Evolutionary conservation across 2,113 vertebrate species (phyloP).

Genomic region (Columba livia): DNA sequence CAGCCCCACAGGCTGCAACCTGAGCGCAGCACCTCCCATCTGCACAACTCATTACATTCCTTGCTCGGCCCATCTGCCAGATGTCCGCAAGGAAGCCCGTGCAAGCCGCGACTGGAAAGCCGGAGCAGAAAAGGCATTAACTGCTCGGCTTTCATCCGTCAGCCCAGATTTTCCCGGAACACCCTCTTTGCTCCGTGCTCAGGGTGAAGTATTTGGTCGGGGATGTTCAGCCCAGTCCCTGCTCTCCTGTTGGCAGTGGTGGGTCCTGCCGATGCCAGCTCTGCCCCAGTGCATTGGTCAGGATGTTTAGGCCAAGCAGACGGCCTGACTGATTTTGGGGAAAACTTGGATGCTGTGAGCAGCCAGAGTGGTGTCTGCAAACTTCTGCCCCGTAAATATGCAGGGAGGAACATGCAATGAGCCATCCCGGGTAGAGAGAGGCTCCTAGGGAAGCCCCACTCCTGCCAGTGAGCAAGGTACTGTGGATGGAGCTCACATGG

Average conservation of each 20-base stretch:
- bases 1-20: slow-evolving; percentile 63
- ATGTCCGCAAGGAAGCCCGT: slow-evolving; percentile 41
- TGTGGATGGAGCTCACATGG: rapidly evolving
- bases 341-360: neutral
- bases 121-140: neutral
- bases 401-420: rapidly evolving
- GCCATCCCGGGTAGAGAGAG: rapidly evolving
- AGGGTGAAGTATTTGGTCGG: neutral
- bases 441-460: neutral
- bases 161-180: neutral
- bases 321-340: neutral
- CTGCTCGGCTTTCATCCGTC: neutral
- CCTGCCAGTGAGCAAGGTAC: neutral
- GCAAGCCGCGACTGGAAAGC: slow-evolving; percentile 46
- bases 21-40: slow-evolving; percentile 62
- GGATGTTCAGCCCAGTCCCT: neutral
- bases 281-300: rapidly evolving
- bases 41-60: slow-evolving; percentile 65
- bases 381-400: neutral
- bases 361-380: neutral
- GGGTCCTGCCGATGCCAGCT: neutral
- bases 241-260: neutral
- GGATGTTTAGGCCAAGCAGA: neutral
- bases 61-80: neutral
- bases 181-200: neutral